Evolutionary conservation across 1,140 invertebrate species (phyloP).

Genomic region (Diorhabda carinulata): DNA sequence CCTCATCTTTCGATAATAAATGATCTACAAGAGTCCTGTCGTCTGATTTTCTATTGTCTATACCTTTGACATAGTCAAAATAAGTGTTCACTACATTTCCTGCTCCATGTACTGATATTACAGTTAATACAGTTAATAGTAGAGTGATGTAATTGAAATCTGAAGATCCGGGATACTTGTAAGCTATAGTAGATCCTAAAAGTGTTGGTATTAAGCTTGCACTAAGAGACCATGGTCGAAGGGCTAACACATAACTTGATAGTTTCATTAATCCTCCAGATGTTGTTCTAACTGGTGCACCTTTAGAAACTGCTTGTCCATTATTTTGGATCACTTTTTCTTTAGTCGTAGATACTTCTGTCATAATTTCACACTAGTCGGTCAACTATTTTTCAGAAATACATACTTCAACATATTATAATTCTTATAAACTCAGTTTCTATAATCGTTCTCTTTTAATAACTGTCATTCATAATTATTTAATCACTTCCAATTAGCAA

Average conservation of each 20-base stretch:
- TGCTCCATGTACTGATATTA: conserved; percentile 88
- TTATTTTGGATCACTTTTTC: conserved; percentile 11
- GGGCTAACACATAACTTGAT: conserved; percentile 79
- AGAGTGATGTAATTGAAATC: conserved; percentile 77
- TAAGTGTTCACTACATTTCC: conserved; percentile 97
- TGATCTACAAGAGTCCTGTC: conserved; percentile 91
- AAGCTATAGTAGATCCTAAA: conserved; percentile 80
- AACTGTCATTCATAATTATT: too few relatives aligned
- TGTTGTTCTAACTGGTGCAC: conserved; percentile 2
- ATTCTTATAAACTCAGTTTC: too few relatives aligned
- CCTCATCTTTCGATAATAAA: conserved; percentile 78
- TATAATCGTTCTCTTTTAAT: too few relatives aligned
- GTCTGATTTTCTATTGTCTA: conserved; percentile 87
- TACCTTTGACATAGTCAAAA: conserved; percentile 90
- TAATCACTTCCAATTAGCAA: too few relatives aligned
- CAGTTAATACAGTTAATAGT: conserved; percentile 76
- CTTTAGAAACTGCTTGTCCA: conserved; percentile 13
- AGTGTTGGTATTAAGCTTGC: conserved; percentile 86
- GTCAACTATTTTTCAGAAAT: too few relatives aligned
- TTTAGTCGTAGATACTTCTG: background rate
- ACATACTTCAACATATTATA: too few relatives aligned
- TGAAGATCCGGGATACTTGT: conserved; percentile 63
- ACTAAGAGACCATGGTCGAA: conserved; percentile 89
- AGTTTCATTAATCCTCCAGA: conserved; percentile 71
- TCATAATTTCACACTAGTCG: conserved; percentile 5